phyloP scores from a whole-genome alignment of 37 sponge, comb jelly and placozoan species.

The Halichondria panicea region DNA sequence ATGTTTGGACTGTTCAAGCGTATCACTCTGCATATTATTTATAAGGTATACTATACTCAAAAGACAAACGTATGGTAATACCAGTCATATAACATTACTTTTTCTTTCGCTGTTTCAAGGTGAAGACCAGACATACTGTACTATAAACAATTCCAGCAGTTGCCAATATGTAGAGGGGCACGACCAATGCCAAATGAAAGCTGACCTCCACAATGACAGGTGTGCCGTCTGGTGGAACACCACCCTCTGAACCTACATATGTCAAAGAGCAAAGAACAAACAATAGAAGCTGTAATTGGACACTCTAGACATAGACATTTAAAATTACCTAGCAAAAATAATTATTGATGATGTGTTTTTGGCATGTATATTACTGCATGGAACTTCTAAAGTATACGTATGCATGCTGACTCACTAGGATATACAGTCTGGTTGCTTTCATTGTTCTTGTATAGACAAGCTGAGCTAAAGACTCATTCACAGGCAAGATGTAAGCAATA shows the following conservation, averaged over 20 bases:
- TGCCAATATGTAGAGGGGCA: neutral
- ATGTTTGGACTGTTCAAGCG: neutral
- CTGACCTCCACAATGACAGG: neutral
- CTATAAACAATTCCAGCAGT: neutral
- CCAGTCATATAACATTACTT: neutral
- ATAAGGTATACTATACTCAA: neutral
- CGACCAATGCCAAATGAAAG: neutral
- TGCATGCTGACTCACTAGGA: slow-evolving; percentile 11
- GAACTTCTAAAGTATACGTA: too few relatives aligned
- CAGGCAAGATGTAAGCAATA: neutral
- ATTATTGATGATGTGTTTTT: too few relatives aligned
- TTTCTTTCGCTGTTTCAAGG: slow-evolving; percentile 15
- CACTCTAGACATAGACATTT: too few relatives aligned
- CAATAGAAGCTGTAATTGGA: too few relatives aligned
- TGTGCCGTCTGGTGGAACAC: slow-evolving; percentile 38
- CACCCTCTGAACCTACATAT: neutral
- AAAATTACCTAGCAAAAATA: too few relatives aligned
- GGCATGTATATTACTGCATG: too few relatives aligned
- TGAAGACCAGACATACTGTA: slow-evolving; percentile 10
- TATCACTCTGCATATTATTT: neutral
- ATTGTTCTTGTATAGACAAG: slow-evolving; percentile 11
- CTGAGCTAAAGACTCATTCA: neutral
- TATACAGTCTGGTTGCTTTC: neutral
- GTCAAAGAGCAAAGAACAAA: neutral
- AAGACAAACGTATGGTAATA: neutral